These are phyloP conservation scores for Mythimna albipuncta DNA, from an alignment of 2,888 invertebrate species.

Conservation along the genomic window DNA sequence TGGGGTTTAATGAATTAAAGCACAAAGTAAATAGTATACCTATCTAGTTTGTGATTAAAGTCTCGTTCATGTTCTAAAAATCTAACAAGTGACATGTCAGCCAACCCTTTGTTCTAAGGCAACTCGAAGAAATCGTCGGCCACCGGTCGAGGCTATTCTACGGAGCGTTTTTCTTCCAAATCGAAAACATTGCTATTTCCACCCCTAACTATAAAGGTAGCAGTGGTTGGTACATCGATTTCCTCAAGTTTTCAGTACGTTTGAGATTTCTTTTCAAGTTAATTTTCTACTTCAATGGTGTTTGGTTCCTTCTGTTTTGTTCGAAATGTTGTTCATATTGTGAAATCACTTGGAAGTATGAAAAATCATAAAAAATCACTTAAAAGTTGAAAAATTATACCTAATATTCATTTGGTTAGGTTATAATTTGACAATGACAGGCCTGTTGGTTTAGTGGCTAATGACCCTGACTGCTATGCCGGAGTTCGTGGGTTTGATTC, in stretches of 20 bases:
- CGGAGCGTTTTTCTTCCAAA: constrained; percentile 49
- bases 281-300: constrained; percentile 37
- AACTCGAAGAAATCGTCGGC: constrained; percentile 50
- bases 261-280: constrained; percentile 36
- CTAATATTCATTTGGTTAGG: too few relatives aligned
- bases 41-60: too few relatives aligned
- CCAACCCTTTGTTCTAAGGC: constrained; percentile 25
- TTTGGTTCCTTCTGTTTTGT: constrained; percentile 15
- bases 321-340: constrained; percentile 5
- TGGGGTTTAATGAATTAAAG: too few relatives aligned
- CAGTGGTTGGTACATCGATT: constrained; percentile 17
- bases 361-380: too few relatives aligned
- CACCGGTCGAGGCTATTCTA: constrained; percentile 59
- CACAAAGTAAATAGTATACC: too few relatives aligned
- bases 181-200: constrained; percentile 55
- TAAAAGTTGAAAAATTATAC: too few relatives aligned
- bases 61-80: background rate
- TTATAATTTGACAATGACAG: too few relatives aligned
- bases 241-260: constrained; percentile 43
- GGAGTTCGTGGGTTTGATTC: too few relatives aligned
- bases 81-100: constrained; percentile 29
- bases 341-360: too few relatives aligned
- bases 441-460: too few relatives aligned
- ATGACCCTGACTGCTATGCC: too few relatives aligned
- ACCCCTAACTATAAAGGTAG: background rate